Percentiles rank a stretch among this genome's conserved stretches.
Evolutionary conservation across 1,140 invertebrate genomes (phyloP).

Genomic region (Musca vetustissima): DNA sequence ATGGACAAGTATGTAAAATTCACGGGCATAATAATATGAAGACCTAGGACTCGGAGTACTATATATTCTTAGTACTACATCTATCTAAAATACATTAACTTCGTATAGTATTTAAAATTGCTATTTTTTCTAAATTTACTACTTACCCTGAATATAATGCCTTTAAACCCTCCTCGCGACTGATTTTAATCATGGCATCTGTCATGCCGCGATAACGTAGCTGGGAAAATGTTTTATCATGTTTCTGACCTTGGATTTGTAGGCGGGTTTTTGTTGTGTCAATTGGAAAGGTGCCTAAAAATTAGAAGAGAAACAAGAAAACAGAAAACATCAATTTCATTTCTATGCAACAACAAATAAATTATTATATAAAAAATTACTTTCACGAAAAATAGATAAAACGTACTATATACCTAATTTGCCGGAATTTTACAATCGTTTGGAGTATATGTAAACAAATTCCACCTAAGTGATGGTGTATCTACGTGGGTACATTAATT

Average conservation of each 20-base stretch:
- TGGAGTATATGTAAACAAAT: slow-evolving; percentile 22
- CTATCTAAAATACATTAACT: too few relatives aligned
- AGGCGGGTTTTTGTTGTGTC: slow-evolving; percentile 95
- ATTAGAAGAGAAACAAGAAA: slow-evolving; percentile 27
- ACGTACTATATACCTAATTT: neutral
- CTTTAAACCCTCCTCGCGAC: slow-evolving; percentile 76
- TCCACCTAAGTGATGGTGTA: too few relatives aligned
- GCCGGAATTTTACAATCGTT: slow-evolving; percentile 25
- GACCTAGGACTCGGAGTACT: too few relatives aligned
- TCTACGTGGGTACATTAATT: too few relatives aligned
- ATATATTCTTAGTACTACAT: too few relatives aligned
- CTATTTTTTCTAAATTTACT: neutral
- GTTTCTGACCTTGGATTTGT: slow-evolving; percentile 90
- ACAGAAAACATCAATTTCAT: too few relatives aligned
- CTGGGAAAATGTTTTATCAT: slow-evolving; percentile 73
- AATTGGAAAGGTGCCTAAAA: slow-evolving; percentile 92
- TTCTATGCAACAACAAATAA: neutral
- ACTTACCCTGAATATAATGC: slow-evolving; percentile 83
- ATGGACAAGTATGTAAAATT: too few relatives aligned
- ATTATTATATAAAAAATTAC: too few relatives aligned
- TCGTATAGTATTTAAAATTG: too few relatives aligned
- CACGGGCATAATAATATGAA: too few relatives aligned
- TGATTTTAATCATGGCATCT: slow-evolving; percentile 83
- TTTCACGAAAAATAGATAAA: neutral
- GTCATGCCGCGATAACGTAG: slow-evolving; percentile 88